These are phyloP conservation scores for Ifrita kowaldi DNA, from an alignment of 2,113 vertebrate species.

Conservation along the genomic window DNA sequence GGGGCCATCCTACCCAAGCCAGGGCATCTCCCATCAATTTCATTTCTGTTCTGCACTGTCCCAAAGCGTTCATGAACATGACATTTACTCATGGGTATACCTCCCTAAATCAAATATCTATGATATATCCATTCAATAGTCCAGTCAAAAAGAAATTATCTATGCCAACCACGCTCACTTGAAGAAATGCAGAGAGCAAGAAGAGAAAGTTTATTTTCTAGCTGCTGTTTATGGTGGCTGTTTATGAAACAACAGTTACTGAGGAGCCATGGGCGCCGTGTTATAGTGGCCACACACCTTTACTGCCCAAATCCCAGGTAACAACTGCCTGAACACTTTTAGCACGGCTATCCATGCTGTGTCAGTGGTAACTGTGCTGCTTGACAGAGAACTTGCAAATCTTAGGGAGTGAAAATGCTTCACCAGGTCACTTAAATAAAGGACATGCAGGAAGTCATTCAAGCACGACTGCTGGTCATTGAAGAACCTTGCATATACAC, in stretches of 20 bases:
- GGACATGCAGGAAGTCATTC: background rate
- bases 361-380: background rate
- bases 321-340: background rate
- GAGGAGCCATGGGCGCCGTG: accelerated
- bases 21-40: background rate
- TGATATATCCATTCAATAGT: background rate
- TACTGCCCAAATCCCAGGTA: background rate
- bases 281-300: background rate
- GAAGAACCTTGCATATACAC: background rate
- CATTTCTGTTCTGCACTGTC: background rate
- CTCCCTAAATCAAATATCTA: background rate
- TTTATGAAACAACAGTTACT: background rate
- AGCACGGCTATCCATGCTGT: background rate
- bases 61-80: background rate
- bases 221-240: background rate
- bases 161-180: background rate
- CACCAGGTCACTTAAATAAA: background rate
- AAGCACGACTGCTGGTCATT: accelerated
- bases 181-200: background rate
- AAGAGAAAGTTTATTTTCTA: background rate
- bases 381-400: background rate
- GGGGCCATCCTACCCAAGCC: background rate
- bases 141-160: background rate
- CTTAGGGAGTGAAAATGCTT: background rate
- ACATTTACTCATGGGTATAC: background rate